Evolutionary conservation across 2,888 invertebrate genomes (phyloP).

Genomic region (Orthosia gothica): DNA sequence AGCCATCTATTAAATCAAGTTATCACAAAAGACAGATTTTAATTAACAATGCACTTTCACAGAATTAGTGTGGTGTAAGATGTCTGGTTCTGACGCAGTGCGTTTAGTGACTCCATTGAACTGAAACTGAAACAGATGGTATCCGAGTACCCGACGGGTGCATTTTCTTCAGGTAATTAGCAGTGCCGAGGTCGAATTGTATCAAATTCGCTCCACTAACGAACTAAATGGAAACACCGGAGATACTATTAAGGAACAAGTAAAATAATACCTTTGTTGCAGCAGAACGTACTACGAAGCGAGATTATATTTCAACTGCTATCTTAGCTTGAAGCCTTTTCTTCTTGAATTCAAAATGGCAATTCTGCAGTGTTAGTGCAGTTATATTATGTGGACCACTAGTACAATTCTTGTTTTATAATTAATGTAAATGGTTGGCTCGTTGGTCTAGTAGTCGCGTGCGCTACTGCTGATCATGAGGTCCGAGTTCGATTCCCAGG

Average conservation of each 20-base stretch:
- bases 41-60: background rate
- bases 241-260: background rate
- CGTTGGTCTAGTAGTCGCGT: too few relatives aligned
- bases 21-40: too few relatives aligned
- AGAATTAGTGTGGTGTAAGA: background rate
- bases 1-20: too few relatives aligned
- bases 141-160: background rate
- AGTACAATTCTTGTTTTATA: background rate
- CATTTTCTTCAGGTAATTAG: slow-evolving; percentile 1
- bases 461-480: too few relatives aligned
- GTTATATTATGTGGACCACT: background rate
- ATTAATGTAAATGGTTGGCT: slow-evolving; percentile 2
- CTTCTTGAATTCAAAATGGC: background rate
- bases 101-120: background rate
- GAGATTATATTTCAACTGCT: background rate
- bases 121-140: background rate
- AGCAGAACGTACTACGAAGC: background rate
- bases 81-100: slow-evolving; percentile 2
- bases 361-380: background rate
- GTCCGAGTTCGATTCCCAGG: too few relatives aligned
- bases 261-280: background rate
- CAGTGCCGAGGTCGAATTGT: too few relatives aligned
- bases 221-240: background rate
- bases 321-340: background rate
- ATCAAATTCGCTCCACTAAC: background rate